Evolutionary conservation across 1,140 invertebrate species (phyloP).

Genomic region (Ips nitidus): DNA sequence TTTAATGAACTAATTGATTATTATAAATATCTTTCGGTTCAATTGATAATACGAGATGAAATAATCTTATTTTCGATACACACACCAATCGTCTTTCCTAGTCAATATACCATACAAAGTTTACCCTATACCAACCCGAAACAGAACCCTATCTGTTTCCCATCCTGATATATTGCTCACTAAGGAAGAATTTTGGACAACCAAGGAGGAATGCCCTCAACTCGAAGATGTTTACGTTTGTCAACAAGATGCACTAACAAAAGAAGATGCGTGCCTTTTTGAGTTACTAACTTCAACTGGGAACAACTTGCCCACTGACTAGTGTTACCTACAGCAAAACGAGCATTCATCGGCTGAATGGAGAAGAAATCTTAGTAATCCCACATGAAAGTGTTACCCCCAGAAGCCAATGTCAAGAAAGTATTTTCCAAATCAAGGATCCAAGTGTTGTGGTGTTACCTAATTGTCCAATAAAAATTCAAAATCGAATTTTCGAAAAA

Average conservation of each 20-base stretch:
- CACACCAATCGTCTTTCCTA: background rate
- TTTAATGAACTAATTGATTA: slow-evolving; percentile 4
- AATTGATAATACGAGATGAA: background rate
- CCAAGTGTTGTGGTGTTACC: background rate
- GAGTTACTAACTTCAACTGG: background rate
- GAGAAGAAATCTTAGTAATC: slow-evolving; percentile 7
- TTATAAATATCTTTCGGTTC: background rate
- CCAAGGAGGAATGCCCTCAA: slow-evolving; percentile 7
- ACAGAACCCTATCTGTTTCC: background rate
- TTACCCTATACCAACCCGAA: slow-evolving; percentile 12
- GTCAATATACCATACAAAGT: background rate
- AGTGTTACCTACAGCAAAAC: background rate
- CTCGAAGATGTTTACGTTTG: slow-evolving; percentile 4
- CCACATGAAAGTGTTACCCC: background rate
- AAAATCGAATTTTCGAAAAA: background rate
- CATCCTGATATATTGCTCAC: slow-evolving; percentile 12
- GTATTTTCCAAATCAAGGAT: background rate
- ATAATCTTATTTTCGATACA: slow-evolving; percentile 6
- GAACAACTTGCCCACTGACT: background rate
- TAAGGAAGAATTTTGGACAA: slow-evolving; percentile 3
- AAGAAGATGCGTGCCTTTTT: background rate
- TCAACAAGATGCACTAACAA: background rate
- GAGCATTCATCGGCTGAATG: background rate
- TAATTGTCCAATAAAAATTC: background rate
- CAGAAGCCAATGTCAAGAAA: background rate